Evolutionary conservation across 1,140 invertebrate species (phyloP).

Genomic region (Camponotus pennsylvanicus): DNA sequence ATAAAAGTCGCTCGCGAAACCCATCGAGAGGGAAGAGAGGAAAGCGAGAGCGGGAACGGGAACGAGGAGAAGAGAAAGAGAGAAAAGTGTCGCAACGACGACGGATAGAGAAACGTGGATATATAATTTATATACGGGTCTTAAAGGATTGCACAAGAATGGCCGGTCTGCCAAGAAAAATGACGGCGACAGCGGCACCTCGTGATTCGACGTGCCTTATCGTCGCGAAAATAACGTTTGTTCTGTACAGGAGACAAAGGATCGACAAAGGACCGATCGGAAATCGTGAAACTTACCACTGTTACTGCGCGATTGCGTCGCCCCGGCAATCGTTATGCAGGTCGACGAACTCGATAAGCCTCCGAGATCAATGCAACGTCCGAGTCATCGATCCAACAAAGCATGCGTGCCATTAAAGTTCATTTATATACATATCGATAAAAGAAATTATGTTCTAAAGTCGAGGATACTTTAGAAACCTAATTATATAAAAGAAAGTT

Average conservation of each 20-base stretch:
- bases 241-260: constrained; percentile 75
- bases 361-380: constrained; percentile 49
- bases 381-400: background rate
- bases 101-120: constrained; percentile 21
- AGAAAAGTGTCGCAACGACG: constrained; percentile 63
- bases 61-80: background rate
- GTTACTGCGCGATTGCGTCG: constrained; percentile 66
- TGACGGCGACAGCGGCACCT: constrained; percentile 62
- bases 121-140: constrained; percentile 77
- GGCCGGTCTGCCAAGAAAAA: constrained; percentile 64
- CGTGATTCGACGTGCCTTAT: constrained; percentile 81
- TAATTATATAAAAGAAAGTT: background rate
- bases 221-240: constrained; percentile 73
- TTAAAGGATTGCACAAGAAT: constrained; percentile 80
- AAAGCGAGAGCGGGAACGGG: constrained; percentile 5
- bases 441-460: background rate
- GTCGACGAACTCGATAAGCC: constrained; percentile 48
- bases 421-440: background rate
- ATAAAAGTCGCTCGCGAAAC: constrained; percentile 71
- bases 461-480: background rate
- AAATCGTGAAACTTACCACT: constrained; percentile 72
- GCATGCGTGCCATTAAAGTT: too few relatives aligned
- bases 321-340: constrained; percentile 32
- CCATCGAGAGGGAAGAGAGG: constrained; percentile 38
- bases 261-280: constrained; percentile 76